A percentile compares a stretch with the other conserved stretches of the same genome.
These are phyloP conservation scores for Taenaris catops DNA, from an alignment of 2,888 invertebrate genomes.

Conservation along the genomic window DNA sequence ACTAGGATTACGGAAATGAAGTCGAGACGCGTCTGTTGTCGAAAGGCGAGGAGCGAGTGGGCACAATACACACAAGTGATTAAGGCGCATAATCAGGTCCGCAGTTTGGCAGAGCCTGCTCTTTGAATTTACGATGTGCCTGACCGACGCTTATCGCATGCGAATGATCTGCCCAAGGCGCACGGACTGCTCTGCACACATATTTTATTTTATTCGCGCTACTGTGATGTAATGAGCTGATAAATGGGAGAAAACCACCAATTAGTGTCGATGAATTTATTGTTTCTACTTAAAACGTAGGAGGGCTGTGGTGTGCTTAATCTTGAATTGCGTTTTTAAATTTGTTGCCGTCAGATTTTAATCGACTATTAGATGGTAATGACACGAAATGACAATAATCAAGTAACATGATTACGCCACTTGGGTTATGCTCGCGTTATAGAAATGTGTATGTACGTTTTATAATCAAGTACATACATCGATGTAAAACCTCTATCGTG, in stretches of 20 bases:
- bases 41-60: conserved; percentile 4
- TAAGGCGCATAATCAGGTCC: conserved; percentile 75
- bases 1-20: conserved; percentile 1
- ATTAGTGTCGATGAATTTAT: conserved; percentile 81
- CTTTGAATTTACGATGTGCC: conserved; percentile 79
- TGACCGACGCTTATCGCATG: conserved; percentile 78
- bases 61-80: conserved; percentile 52
- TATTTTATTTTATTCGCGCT: conserved; percentile 80
- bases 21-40: conserved; percentile 1
- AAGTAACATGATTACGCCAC: not conserved
- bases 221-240: conserved; percentile 81
- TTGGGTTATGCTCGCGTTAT: too few species aligned
- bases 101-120: conserved; percentile 73
- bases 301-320: conserved; percentile 69
- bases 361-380: conserved; percentile 57
- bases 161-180: conserved; percentile 78
- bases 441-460: too few species aligned
- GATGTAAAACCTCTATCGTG: conserved; percentile 10
- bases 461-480: conserved; percentile 3
- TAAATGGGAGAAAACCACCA: conserved; percentile 80
- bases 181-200: conserved; percentile 68
- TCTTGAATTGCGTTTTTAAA: conserved; percentile 70
- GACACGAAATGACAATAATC: conserved; percentile 46
- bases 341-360: conserved; percentile 51
- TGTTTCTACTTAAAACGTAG: conserved; percentile 79